Evolutionary conservation across 1,140 invertebrate genomes (phyloP), one percentile per base, ranked within the genome.

Genomic region (Cherax quadricarinatus): DNA sequence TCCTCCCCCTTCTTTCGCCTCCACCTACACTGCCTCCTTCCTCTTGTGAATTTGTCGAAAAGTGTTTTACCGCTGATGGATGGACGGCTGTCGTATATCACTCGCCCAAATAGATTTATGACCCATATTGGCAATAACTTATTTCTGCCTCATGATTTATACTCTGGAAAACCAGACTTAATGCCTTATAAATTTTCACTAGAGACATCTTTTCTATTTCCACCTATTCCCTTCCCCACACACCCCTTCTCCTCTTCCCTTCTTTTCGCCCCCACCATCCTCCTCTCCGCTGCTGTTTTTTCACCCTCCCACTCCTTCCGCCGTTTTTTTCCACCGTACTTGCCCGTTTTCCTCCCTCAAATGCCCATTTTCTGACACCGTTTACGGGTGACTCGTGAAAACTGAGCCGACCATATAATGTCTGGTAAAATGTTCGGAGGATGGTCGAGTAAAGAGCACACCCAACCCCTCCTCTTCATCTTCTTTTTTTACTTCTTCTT

Each of bases 51-150:
- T 70, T 12, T 70, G 66, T 18, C 5, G 53, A 57, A 57, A 57
- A 57, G 53, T 57, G 53, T 57, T 57, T 57, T 57, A 57, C 53
- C 14, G 9, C 53, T 57, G 53, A 57, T 57, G 66, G 66, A 70
- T 70, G 66, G 66, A n/a, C 16, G 66, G 5, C 66, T 70, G 66
- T 70, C 66, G 18, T n/a, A 70, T n/a, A 70, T 70, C 66, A 70
- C 66, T n/a, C 66, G 16, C 66, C 16, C 14, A 70, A 21, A 70
- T n/a, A 70, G 66, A 70, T 70, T 70, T 70, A 70, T 70, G 66
- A 70, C 66, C 18, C 66, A 70, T 70, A 70, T 70, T 70, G 66
- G 66, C 66, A 70, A 70, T 70, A 18, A 70, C 66, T 70, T 70
- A 70, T 70, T 21, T 70, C 66, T 18, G 12, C 16, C 16, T n/a